These are phyloP conservation scores for Hyperoplus lanceolatus DNA, from an alignment of 2,797 vertebrate genomes.

Conservation along the genomic window DNA sequence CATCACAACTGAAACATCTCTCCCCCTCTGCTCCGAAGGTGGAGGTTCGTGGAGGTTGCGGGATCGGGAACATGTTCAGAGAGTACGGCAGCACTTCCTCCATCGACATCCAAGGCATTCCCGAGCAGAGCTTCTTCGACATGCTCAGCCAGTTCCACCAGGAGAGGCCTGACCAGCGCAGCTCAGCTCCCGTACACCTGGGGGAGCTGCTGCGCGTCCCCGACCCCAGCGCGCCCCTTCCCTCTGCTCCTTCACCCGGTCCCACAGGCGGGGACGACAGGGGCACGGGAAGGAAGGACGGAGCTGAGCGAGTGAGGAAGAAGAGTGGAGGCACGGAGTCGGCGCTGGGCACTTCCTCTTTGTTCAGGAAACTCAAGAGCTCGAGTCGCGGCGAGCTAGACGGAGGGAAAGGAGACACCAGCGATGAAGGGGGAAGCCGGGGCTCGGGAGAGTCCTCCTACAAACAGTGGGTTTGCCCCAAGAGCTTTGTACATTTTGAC, in stretches of 20 bases:
- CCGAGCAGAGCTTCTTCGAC: constrained; percentile 93
- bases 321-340: constrained; percentile 87
- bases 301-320: constrained; percentile 85
- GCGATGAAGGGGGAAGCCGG: constrained; percentile 78
- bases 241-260: constrained; percentile 65
- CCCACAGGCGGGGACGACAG: constrained; percentile 72
- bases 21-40: constrained; percentile 60
- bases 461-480: constrained; percentile 89
- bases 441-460: constrained; percentile 61
- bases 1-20: neutral
- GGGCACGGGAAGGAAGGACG: constrained; percentile 69
- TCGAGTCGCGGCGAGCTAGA: constrained; percentile 85
- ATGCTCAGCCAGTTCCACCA: constrained; percentile 92
- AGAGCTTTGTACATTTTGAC: constrained; percentile 93
- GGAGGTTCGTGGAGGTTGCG: constrained; percentile 72
- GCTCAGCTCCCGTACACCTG: constrained; percentile 72
- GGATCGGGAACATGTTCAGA: constrained; percentile 85
- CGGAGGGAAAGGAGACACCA: constrained; percentile 72
- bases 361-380: constrained; percentile 91
- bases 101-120: constrained; percentile 92
- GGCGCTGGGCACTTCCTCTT: constrained; percentile 89
- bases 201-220: constrained; percentile 81
- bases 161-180: constrained; percentile 85
- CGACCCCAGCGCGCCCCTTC: constrained; percentile 44
- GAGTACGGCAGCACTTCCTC: constrained; percentile 97